These are phyloP conservation scores for Strigamia maritima DNA, from an alignment of 2,888 invertebrate species.

Conservation along the genomic window DNA sequence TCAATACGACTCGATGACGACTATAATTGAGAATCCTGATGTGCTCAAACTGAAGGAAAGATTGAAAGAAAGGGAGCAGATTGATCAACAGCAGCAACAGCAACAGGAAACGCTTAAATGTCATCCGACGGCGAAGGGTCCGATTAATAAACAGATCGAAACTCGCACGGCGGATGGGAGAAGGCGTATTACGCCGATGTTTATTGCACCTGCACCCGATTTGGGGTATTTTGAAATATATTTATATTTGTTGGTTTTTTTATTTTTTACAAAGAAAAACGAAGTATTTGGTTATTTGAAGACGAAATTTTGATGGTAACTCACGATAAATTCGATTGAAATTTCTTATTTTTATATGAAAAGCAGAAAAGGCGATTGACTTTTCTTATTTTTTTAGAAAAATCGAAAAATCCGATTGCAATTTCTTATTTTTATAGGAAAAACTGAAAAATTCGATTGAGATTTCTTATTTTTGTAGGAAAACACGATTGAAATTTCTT, in stretches of 20 bases:
- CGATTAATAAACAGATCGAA: conserved; percentile 84
- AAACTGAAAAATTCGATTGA: too few relatives aligned
- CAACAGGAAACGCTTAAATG: conserved; percentile 33
- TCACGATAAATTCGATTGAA: too few relatives aligned
- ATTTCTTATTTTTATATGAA: too few relatives aligned
- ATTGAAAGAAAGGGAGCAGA: conserved; percentile 56
- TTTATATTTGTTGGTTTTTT: too few relatives aligned
- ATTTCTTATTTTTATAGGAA: too few relatives aligned
- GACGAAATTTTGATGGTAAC: too few relatives aligned
- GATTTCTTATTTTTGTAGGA: too few relatives aligned
- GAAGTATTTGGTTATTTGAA: too few relatives aligned
- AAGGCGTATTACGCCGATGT: conserved; percentile 92
- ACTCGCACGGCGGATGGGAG: conserved; percentile 91
- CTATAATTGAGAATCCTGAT: conserved; percentile 67
- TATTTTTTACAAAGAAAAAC: not conserved
- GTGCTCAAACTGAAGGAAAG: conserved; percentile 59
- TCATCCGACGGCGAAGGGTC: conserved; percentile 53
- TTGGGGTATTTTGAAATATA: conserved; percentile 57
- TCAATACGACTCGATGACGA: conserved; percentile 52
- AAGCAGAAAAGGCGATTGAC: too few relatives aligned
- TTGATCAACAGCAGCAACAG: conserved; percentile 42
- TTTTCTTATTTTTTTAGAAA: too few relatives aligned
- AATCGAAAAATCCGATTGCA: too few relatives aligned
- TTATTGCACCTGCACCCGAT: conserved; percentile 71
- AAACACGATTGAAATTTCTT: too few relatives aligned